A percentile compares a stretch with the other conserved stretches of the same genome.
phyloP scores from a whole-genome alignment of 2,888 invertebrate genomes.

The Drosophila basisetae region DNA sequence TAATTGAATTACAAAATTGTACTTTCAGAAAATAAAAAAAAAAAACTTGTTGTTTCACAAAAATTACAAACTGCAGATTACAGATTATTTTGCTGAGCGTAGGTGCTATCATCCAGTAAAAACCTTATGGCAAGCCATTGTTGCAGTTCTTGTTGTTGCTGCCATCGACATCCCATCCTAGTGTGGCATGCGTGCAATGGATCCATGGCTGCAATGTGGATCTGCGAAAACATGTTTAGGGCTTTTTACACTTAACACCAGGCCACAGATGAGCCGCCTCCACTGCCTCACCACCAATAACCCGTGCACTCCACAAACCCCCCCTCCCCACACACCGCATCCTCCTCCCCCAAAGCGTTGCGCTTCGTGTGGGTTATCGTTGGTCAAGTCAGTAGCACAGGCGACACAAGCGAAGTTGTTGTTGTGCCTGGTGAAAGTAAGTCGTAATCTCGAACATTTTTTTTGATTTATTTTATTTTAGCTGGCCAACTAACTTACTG shows the following conservation, averaged over 20 bases:
- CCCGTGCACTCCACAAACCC: no score
- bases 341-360: neutral
- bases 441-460: neutral
- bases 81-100: neutral
- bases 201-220: conserved; percentile 30
- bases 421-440: conserved; percentile 44
- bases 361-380: conserved; percentile 40
- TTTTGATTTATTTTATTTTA: conserved; percentile 11
- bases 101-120: conserved; percentile 36
- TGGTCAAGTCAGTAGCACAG: conserved; percentile 40
- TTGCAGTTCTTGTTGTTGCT: conserved; percentile 22
- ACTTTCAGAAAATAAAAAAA: neutral
- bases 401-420: conserved; percentile 8
- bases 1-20: neutral
- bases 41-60: neutral
- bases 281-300: neutral
- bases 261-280: conserved; percentile 10
- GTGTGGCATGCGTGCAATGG: conserved; percentile 51
- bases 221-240: conserved; percentile 49
- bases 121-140: conserved; percentile 35
- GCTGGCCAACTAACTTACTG: conserved; percentile 38
- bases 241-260: conserved; percentile 49
- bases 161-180: conserved; percentile 31
- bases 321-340: no score
- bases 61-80: neutral